Base-by-base conservation (phyloP, 2,888 invertebrate genomes). In the Limnephilus rhombicus region DNA sequence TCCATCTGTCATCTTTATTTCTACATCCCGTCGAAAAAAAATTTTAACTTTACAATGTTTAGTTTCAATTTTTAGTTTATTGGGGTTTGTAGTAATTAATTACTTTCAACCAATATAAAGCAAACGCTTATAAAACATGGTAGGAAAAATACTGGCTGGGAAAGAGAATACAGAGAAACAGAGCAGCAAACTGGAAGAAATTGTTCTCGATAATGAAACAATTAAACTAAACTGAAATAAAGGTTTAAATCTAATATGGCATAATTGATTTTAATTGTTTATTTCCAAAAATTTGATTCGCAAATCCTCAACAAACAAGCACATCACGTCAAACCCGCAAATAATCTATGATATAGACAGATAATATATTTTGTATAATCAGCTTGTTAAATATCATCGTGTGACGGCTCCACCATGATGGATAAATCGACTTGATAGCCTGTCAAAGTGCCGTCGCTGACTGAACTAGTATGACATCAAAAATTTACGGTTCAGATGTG, bases 351-450 rank as follows among this genome's bases (percentile, higher is more conserved):
- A 68, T 68, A 68, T 24, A 68, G 68, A 3, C 68, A 18, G 68
- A 24, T 68, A 68, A 68, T 18, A 68, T 68, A 68, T n/a, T 68
- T 68, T 68, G 24, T 24, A 68, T 68, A 2, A 68, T 53, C 18
- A 31, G 15, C 68, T 34, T 87, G 87, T 87, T 87, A 68, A 87
- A 87, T 87, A 87, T 34, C 68, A 13, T 15, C 2, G 1, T 7
- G n/a, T n/a, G 80, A 87, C 53, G 29, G 37, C 85, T 87, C 3
- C n/a, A 89, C 89, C 82, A 89, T 92, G 93, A 92, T 93, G 93
- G 90, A 91, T 92, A 91, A 83, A 87, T 80, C 80, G 37, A 87
- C 86, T 92, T 91, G 92, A 92, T 92, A 89, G 89, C 81, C 34
- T 92, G 93, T 91, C 93, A 93, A 86, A 90, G 53, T n/a, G 85